Evolutionary conservation across 2,113 vertebrate genomes (phyloP), one percentile per base, ranked within the genome.

Genomic region (Notiomystis cincta): DNA sequence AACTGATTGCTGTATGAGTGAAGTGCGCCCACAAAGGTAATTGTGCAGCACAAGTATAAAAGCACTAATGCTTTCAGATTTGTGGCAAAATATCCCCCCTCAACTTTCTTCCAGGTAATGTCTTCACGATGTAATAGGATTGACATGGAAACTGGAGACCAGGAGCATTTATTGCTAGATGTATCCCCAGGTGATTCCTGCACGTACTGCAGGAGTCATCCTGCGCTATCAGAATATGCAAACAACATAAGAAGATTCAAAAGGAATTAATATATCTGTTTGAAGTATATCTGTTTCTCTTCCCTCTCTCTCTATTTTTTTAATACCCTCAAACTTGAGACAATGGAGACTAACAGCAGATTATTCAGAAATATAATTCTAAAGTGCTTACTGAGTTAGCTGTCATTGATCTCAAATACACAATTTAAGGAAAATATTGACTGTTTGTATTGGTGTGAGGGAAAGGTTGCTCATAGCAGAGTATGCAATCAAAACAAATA

Each of bases 341-440:
- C 71, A 83, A 61, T 33, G 51, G 27, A 67, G 5, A 37, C 16
- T 37, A 77, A 84, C 15, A 77, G 6, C 37, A 84, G 28, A 45
- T 2, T 48, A 30, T 31, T 62, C 19, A 64, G 28, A 77, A 80
- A 50, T 14, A 31, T 44, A 53, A 67, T 57, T 76, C 9, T 62
- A 67, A 77, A 35, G 21, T 75, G 30, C 16, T 62, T 83, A 53
- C 23, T 80, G 27, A 51, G 28, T 35, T 21, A 83, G 9, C 16
- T 62, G 8, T 67, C 5, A 0, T 44, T 42, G 28, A 84, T 11
- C 4, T 92, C 38, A 62, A 92, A 58, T 21, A 30, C 0, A 1
- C 40, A 77, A 22, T 61, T 70, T 42, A 80, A 72, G 14, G 31
- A 56, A 87, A 33, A 25, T 25, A 57, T 23, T 80, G 37, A 24